Conservation (phyloP, 64 coral and sea anemone species). For the Orbicella faveolata region DNA sequence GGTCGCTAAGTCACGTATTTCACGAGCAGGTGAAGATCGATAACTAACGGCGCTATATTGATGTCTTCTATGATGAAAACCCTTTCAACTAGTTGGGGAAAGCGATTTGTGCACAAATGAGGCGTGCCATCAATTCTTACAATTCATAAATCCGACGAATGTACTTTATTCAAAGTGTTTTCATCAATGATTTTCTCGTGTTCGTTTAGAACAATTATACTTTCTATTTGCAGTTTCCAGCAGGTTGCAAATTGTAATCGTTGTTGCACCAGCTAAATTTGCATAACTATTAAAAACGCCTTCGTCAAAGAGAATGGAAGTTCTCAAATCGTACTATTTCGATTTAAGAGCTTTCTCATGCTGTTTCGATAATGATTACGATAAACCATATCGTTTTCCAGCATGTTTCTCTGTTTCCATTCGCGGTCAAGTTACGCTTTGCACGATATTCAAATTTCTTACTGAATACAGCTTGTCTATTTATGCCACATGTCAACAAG, state of each 20-base stretch:
- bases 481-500: no score
- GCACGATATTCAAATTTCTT: no score
- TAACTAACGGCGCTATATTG: background rate
- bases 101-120: no score
- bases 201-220: background rate
- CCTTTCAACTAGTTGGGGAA: background rate
- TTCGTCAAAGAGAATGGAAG: background rate
- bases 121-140: no score
- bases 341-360: background rate
- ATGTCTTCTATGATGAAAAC: background rate
- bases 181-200: background rate
- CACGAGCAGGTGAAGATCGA: background rate
- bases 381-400: background rate
- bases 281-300: conserved; percentile 3
- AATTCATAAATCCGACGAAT: no score
- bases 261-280: background rate
- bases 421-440: no score
- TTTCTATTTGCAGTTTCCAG: background rate
- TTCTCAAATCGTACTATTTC: background rate
- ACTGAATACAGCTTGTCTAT: no score
- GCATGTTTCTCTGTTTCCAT: background rate
- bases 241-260: conserved; percentile 10
- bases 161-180: background rate
- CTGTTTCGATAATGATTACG: background rate
- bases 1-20: conserved; percentile 2